Base-by-base conservation (phyloP, 2,113 vertebrate species). In the Parus major region DNA sequence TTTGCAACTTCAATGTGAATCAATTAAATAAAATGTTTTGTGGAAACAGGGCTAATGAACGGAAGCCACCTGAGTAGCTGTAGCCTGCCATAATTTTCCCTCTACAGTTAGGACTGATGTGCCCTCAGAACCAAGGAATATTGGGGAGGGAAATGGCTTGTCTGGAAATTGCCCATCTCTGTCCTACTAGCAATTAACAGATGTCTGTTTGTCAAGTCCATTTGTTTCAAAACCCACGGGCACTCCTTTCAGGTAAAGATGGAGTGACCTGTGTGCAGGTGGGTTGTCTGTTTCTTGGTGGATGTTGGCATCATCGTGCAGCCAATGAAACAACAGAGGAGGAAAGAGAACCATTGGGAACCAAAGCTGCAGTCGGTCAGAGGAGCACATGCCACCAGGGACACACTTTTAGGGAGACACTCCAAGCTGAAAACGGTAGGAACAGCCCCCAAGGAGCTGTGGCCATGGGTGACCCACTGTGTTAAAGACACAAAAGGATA, bases 361-460 rank as follows among this genome's bases (percentile, higher is more conserved):
- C 3, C 28, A 70, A 65, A 85, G n/a, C 7, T 10, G 61, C 14
- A 16, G 24, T 2, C 23, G 27, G 7, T 71, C 23, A 25, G 59
- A 29, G 28, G 22, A 49, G 8, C 20, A 50, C 9, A 6, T 1
- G 2, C 24, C 25, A 70, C 16, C 19, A 56, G 13, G 50, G 35
- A 60, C 5, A 42, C 1, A 12, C 2, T 28, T 61, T 24, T 28
- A 77, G 33, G 13, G 22, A 2, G 6, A 1, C 8, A 39, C 1
- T 77, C 16, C 16, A 28, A 10, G 12, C 8, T 35, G 35, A 70
- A 88, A 56, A 2, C 22, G 19, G 3, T 17, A 39, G 49, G 12
- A 69, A 44, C 6, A 90, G 3, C 7, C 7, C 6, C 11, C 0
- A 0, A 1, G 15, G 8, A 33, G 10, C 23, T 68, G 9, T 1